Percentiles rank a stretch among this genome's conserved stretches.
These are phyloP conservation scores for Phylloscopus trochilus DNA, from an alignment of 2,113 vertebrate genomes.

Conservation along the genomic window DNA sequence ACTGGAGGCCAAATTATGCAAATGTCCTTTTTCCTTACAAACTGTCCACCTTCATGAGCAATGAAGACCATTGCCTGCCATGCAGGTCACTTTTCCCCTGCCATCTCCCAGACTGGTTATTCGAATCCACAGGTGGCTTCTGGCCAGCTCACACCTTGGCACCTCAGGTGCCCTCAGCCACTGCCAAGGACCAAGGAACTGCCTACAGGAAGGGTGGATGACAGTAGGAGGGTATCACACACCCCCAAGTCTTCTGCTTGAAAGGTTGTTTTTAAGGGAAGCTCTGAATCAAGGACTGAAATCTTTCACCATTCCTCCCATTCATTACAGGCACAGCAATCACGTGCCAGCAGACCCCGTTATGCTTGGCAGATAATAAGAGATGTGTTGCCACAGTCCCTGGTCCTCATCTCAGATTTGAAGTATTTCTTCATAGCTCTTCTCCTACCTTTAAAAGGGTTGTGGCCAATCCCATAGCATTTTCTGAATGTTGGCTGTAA, in stretches of 20 bases:
- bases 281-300: not conserved
- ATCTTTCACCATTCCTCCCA: not conserved
- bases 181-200: not conserved
- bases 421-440: not conserved
- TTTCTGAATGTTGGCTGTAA: not conserved
- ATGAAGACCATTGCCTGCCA: not conserved
- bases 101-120: not conserved
- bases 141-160: not conserved
- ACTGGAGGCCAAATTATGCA: not conserved
- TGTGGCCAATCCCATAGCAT: not conserved
- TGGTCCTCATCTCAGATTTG: not conserved
- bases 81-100: not conserved
- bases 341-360: rapidly evolving
- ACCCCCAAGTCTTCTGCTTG: not conserved
- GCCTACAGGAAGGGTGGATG: rapidly evolving
- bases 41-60: not conserved
- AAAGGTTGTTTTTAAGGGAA: not conserved
- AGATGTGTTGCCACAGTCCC: not conserved
- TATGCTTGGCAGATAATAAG: not conserved
- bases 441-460: not conserved
- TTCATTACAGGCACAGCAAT: not conserved
- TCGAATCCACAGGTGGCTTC: rapidly evolving
- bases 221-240: not conserved
- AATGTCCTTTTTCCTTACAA: not conserved
- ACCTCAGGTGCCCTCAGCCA: not conserved